Evolutionary conservation across 2,797 vertebrate genomes (phyloP), one percentile per base, ranked within the genome.

Genomic region (Limnodromus scolopaceus): DNA sequence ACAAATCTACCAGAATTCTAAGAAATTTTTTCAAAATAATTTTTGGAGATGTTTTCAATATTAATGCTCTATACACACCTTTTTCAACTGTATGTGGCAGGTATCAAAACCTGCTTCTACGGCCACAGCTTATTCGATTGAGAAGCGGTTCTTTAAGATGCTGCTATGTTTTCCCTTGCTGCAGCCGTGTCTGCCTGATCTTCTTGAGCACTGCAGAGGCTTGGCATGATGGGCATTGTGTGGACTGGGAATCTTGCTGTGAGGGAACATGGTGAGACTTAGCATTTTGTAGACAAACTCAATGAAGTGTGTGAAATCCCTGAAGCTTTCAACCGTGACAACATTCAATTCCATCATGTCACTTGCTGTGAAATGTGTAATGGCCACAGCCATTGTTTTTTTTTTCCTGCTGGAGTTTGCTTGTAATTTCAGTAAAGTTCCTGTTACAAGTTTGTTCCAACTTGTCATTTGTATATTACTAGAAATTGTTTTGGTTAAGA

Each of bases 321-420:
- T 3, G 34, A 90, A 96, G 92, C 83, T 95, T 93, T 95, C 93
- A 86, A 25, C 88, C 90, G 25, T 83, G 80, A 77, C 90, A 74
- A 61, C 22, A 32, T 83, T 94, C 85, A 87, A 74, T 92, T 94
- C 85, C 70, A 84, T 87, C 60, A 16, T 68, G 85, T 95, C 90
- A 83, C 64, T 95, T 63, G 43, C 36, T 57, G 39, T 72, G 87
- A 92, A 87, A 93, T 51, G 39, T 60, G 32, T 76, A 55, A 87
- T 61, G 43, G 57, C 54, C 20, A 69, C 57, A 72, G 83, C 53
- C 51, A 36, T 53, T 79, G 49, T 18, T 18, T 30, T 53, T 64
- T 79, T 60, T 89, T 36, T 32, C 24, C n/a, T 77, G 53, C 2
- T 3, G 80, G 34, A 71, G 6, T 61, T 92, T 93, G 46, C 30